phyloP scores from a whole-genome alignment of 2,888 invertebrate species.

The Hemaris fuciformis region DNA sequence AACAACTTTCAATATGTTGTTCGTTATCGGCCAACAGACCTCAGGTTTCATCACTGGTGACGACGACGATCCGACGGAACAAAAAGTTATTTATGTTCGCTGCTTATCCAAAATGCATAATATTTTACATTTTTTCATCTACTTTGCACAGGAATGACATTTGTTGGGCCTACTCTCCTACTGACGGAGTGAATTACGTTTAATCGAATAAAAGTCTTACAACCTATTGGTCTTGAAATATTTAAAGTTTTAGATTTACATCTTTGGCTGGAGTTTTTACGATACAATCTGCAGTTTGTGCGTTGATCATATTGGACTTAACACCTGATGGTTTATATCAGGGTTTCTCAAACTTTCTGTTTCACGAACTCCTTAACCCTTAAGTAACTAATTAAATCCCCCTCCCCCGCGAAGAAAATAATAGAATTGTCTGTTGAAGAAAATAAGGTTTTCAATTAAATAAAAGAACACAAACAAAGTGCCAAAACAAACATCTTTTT shows the following conservation, averaged over 20 bases:
- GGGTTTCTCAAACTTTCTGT: no score
- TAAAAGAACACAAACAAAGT: no score
- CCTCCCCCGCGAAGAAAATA: no score
- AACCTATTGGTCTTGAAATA: not conserved
- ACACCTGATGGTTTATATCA: not conserved
- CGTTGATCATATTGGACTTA: not conserved
- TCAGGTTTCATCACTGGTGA: not conserved
- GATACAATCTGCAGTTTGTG: not conserved
- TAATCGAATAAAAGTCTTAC: not conserved
- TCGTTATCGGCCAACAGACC: not conserved
- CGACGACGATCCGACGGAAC: no score
- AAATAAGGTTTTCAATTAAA: no score
- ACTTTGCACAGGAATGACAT: not conserved
- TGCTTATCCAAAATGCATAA: conserved; percentile 4
- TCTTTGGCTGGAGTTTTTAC: not conserved
- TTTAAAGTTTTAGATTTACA: not conserved
- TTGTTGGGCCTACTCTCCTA: not conserved
- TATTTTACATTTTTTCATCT: not conserved
- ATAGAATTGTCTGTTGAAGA: no score
- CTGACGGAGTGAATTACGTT: not conserved
- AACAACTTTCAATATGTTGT: not conserved
- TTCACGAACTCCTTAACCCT: no score
- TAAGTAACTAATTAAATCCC: no score
- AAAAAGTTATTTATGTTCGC: not conserved
- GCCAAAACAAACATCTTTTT: no score